Evolutionary conservation across 2,888 invertebrate genomes (phyloP).

Genomic region (Melolontha melolontha): DNA sequence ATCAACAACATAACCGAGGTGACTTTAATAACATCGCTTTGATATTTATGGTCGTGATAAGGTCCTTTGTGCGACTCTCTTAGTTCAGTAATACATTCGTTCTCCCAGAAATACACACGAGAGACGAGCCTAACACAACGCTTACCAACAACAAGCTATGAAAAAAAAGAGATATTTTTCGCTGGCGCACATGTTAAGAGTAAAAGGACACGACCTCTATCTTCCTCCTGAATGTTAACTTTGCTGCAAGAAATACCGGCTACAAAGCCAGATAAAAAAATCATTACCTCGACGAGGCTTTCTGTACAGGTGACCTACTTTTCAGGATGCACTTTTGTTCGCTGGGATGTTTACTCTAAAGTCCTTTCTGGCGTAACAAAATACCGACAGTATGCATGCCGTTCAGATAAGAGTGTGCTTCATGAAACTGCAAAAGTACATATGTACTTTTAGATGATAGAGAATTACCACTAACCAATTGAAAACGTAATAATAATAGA

Average conservation of each 20-base stretch:
- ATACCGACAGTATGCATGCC: conserved; percentile 10
- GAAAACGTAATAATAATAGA: no score
- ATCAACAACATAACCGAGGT: conserved; percentile 26
- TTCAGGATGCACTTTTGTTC: conserved; percentile 28
- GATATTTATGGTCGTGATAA: conserved; percentile 52
- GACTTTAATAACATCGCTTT: conserved; percentile 49
- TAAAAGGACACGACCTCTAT: not conserved
- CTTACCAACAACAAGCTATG: not conserved
- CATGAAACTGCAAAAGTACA: conserved; percentile 6
- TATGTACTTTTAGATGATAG: not conserved
- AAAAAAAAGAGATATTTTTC: conserved; percentile 2
- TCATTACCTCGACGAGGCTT: conserved; percentile 27
- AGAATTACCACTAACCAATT: no score
- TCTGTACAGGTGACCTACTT: conserved; percentile 26
- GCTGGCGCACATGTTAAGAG: no score
- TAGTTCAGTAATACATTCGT: conserved; percentile 4
- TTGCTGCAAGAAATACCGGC: conserved; percentile 5
- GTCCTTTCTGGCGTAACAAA: conserved; percentile 7
- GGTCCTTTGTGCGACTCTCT: conserved; percentile 46
- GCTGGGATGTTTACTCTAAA: conserved; percentile 23
- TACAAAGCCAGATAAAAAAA: conserved; percentile 1
- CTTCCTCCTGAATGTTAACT: not conserved
- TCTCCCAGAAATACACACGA: not conserved
- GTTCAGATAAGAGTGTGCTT: conserved; percentile 15
- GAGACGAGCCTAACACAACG: conserved; percentile 9